Conservation (phyloP, 2,888 invertebrate species). For the Drosophila engyochracea region DNA sequence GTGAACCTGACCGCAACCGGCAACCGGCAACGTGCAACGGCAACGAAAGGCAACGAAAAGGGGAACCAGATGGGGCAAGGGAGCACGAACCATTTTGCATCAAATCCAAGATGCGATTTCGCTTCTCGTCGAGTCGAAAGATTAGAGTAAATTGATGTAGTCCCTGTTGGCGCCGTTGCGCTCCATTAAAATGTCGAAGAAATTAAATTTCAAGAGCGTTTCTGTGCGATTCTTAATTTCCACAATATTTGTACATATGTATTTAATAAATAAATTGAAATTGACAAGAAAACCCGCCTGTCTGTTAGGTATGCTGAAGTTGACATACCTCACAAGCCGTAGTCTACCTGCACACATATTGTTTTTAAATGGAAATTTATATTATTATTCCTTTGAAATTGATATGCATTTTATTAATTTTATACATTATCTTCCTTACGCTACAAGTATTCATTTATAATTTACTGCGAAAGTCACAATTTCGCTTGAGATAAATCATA, state of each 20-base stretch:
- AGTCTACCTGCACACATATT: neutral
- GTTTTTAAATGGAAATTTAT: neutral
- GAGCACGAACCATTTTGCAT: constrained; percentile 6
- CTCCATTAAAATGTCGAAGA: constrained; percentile 41
- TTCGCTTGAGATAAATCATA: neutral
- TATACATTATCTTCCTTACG: neutral
- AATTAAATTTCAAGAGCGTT: constrained; percentile 23
- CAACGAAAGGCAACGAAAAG: neutral
- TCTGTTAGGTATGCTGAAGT: neutral
- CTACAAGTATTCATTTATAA: neutral
- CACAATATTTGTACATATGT: neutral
- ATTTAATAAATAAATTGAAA: neutral
- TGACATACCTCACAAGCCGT: neutral
- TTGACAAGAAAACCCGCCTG: neutral
- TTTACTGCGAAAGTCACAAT: neutral
- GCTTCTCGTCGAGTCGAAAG: constrained; percentile 52
- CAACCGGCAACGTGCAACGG: constrained; percentile 4
- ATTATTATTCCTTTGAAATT: neutral
- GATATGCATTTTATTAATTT: neutral
- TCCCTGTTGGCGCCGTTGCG: constrained; percentile 66
- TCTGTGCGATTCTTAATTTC: constrained; percentile 24
- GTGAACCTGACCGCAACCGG: constrained; percentile 23
- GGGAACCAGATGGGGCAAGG: neutral
- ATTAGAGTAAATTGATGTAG: constrained; percentile 52
- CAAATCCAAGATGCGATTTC: constrained; percentile 19